Evolutionary conservation across 1,140 invertebrate genomes (phyloP), one percentile per base, ranked within the genome.

Genomic region (Nixonia krombeini): DNA sequence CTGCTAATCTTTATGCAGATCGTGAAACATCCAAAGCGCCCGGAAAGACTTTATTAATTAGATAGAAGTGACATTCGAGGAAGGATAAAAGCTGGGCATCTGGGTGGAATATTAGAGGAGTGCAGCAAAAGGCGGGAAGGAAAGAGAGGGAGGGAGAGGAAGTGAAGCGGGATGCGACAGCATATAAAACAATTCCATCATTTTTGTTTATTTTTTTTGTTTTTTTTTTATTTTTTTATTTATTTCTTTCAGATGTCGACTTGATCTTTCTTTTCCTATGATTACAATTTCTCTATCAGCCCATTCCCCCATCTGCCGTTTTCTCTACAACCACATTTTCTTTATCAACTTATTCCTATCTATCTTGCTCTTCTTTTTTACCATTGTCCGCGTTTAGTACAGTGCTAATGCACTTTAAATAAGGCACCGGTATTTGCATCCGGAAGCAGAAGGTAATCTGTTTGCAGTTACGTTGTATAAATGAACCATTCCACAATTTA

Each of bases 361-460:
- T 52, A 18, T 58, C 62, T 46, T 65, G 46, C 42, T 47, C 42
- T 13, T 4, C 38, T 26, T 35, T 31, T 35, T 46, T 49, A 50
- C 37, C 45, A 52, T 46, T 53, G 38, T 45, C 18, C 47, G 46
- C 44, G 38, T 53, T 72, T 50, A 55, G 52, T 55, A 46, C 38
- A 46, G 57, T 64, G 70, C 73, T 71, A 73, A 75, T 73, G 71
- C 49, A 71, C 59, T 70, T 70, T 70, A 68, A 73, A 75, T 73
- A 62, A 57, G 53, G 38, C 47, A 46, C 35, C 47, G 52, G 52
- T 57, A 64, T 64, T 64, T 64, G 52, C 61, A 64, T 64, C 47
- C 61, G 52, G 51, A 64, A 64, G 51, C 41, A 57, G 49, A 55
- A 46, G 62, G 57, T 71, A 75, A 75, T 75, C 71, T 70, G 70